phyloP scores from a whole-genome alignment of 92 coral and sea anemone species.

The Zoanthus sociatus region DNA sequence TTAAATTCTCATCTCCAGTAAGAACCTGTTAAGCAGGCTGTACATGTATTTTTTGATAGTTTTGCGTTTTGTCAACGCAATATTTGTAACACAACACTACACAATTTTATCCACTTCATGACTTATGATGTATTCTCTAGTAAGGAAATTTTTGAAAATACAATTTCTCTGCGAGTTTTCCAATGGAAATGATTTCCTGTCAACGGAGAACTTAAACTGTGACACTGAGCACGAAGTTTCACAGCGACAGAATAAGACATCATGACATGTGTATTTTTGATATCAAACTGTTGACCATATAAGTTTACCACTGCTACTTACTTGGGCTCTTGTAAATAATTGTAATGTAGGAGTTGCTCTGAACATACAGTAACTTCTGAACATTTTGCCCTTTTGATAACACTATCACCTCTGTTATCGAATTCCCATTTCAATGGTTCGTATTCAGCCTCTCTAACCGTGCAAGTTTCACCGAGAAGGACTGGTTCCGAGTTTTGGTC shows the following conservation, averaged over 20 bases:
- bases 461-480: background rate
- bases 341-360: background rate
- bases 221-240: background rate
- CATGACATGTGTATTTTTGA: too few species aligned
- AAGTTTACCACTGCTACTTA: background rate
- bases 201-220: too few species aligned
- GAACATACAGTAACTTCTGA: background rate
- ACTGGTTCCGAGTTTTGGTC: background rate
- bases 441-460: constrained; percentile 9
- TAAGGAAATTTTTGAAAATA: too few species aligned
- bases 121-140: too few species aligned
- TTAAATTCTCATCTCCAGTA: too few species aligned
- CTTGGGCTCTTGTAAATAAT: constrained; percentile 6
- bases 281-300: background rate
- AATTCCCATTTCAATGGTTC: background rate
- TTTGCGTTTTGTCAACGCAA: too few species aligned
- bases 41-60: too few species aligned
- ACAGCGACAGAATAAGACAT: background rate
- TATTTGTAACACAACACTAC: too few species aligned
- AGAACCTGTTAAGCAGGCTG: too few species aligned
- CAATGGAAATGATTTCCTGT: too few species aligned
- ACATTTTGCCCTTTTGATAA: background rate
- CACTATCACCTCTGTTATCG: background rate
- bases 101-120: too few species aligned
- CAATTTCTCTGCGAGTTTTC: too few species aligned